Conservation (phyloP, 2,797 vertebrate species). For the Eulemur rubriventer region DNA sequence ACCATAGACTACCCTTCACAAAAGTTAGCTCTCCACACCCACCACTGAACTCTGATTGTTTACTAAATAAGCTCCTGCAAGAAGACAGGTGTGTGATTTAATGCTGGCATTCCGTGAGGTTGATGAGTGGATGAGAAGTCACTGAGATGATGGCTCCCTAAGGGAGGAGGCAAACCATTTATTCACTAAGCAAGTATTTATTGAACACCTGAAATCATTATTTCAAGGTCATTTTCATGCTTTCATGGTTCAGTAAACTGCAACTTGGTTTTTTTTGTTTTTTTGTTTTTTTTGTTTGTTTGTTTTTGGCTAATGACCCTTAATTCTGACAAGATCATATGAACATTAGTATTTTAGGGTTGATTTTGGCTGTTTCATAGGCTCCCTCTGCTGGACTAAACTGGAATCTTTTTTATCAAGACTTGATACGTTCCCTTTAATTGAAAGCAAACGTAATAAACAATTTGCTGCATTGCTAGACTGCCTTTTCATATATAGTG, state of each 20-base stretch:
- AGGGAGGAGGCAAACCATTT: neutral
- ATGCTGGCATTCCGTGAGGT: neutral
- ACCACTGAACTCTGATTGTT: neutral
- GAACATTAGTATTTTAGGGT: constrained; percentile 5
- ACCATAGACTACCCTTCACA: neutral
- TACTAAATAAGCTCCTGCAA: neutral
- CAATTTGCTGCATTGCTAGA: constrained; percentile 40
- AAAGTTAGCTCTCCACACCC: neutral
- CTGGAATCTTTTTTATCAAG: constrained; percentile 13
- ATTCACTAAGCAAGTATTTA: neutral
- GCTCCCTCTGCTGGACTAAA: constrained; percentile 85
- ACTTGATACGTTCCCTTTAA: constrained; percentile 47
- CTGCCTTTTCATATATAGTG: constrained; percentile 52
- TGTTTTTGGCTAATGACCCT: constrained; percentile 13
- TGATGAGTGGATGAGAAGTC: neutral
- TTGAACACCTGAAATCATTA: constrained; percentile 23
- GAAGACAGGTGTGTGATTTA: neutral
- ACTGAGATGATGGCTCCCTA: neutral
- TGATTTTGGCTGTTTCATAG: constrained; percentile 67
- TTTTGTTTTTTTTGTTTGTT: neutral
- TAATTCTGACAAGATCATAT: constrained; percentile 5
- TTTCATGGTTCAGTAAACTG: constrained; percentile 27
- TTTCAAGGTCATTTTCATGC: constrained; percentile 40
- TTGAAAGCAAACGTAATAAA: constrained; percentile 55
- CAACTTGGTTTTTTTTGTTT: neutral